Evolutionary conservation across 2,888 invertebrate genomes (phyloP).

Genomic region (Papilio elwesi): DNA sequence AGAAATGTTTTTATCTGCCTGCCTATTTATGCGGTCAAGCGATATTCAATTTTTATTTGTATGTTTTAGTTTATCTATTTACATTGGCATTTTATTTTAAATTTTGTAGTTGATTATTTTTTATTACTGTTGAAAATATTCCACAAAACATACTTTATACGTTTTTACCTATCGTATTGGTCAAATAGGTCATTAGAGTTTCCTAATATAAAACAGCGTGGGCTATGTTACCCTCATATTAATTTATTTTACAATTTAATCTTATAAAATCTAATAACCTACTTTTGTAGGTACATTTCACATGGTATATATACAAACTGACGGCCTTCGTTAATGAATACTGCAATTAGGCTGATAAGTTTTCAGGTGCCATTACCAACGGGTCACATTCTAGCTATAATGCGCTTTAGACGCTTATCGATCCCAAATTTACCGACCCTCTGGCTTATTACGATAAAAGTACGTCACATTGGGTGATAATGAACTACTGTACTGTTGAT

Average conservation of each 20-base stretch:
- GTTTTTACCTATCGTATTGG: too few relatives aligned
- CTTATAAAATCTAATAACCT: background rate
- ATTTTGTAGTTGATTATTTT: too few relatives aligned
- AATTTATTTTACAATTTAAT: background rate
- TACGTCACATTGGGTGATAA: background rate
- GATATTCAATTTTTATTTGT: too few relatives aligned
- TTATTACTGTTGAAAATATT: too few relatives aligned
- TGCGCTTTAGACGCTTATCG: conserved; percentile 1
- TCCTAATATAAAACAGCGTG: too few relatives aligned
- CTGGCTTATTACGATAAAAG: conserved; percentile 5
- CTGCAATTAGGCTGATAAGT: background rate
- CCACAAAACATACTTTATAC: too few relatives aligned
- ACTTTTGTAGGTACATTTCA: background rate
- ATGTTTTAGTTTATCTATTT: too few relatives aligned
- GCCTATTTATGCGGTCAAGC: too few relatives aligned
- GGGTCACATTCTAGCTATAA: background rate
- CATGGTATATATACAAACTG: background rate
- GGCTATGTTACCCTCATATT: too few relatives aligned
- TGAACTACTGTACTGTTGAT: background rate
- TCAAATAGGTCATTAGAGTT: too few relatives aligned
- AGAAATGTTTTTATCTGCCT: too few relatives aligned
- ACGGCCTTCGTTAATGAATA: background rate
- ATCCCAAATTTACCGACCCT: background rate
- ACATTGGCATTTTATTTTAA: too few relatives aligned
- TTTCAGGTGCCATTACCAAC: conserved; percentile 6